Evolutionary conservation across 2,113 vertebrate species (phyloP), one percentile per base, ranked within the genome.

Genomic region (Chaenocephalus aceratus): DNA sequence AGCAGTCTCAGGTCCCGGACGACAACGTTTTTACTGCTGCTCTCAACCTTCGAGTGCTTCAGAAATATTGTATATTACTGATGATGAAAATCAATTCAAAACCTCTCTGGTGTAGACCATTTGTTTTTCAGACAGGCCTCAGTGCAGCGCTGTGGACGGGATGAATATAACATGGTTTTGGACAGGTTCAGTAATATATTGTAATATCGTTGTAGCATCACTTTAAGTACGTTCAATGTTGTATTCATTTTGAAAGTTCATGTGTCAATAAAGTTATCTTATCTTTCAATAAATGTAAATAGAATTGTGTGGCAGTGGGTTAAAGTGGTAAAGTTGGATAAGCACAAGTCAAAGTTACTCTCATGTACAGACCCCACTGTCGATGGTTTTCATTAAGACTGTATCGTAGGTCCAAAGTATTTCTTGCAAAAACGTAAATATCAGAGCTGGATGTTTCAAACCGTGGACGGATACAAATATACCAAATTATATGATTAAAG

Each of bases 81-180:
- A 41, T 80, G 78, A 83, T 91, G 82, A 83, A 85, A 86, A 87
- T 71, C 72, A 78, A 75, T 88, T 88, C 30, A 73, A 77, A 85
- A 26, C 67, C 65, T 51, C 67, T 84, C 66, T 45, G 18, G 62
- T 83, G 79, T 62, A 75, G 72, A 76, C 52, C 60, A 34, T 88
- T 88, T 66, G 11, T 65, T 87, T 76, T 83, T n/a, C n/a, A n/a
- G n/a, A n/a, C n/a, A n/a, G n/a, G n/a, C n/a, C n/a, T n/a, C n/a
- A n/a, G 49, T 23, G 44, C 34, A 48, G 30, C 30, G 51, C 63
- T 48, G 34, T 58, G 59, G 61, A 66, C 69, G 23, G 34, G 12
- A 26, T 77, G 41, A 59, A 74, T 72, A 69, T 63, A 18, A 83
- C 63, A 63, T 60, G 6, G 60, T 75, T 23, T 34, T 52, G 51